Evolutionary conservation across 2,888 invertebrate species (phyloP).

Genomic region (Clistopyga incitator): DNA sequence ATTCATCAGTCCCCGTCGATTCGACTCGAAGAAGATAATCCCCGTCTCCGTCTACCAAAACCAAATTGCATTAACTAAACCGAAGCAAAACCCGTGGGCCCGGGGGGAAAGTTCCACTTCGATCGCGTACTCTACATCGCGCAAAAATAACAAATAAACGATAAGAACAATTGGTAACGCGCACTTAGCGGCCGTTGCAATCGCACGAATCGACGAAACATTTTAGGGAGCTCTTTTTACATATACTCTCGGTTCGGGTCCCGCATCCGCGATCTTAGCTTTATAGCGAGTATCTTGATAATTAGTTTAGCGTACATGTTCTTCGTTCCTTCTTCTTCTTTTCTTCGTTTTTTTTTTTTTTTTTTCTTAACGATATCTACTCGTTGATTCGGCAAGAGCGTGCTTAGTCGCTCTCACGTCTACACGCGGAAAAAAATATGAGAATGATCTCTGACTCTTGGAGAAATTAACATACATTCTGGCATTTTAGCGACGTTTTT

Average conservation of each 20-base stretch:
- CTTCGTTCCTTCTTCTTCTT: constrained; percentile 52
- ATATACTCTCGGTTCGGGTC: constrained; percentile 7
- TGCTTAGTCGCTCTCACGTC: constrained; percentile 4
- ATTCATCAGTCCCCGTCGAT: constrained; percentile 47
- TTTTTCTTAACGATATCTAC: constrained; percentile 13
- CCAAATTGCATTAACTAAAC: background rate
- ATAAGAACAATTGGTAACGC: background rate
- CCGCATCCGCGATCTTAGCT: constrained; percentile 12
- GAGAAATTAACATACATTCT: too few species aligned
- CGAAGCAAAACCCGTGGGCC: background rate
- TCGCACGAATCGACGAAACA: constrained; percentile 12
- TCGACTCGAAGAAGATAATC: constrained; percentile 22
- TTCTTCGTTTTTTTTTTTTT: constrained; percentile 31
- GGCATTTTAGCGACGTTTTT: too few species aligned
- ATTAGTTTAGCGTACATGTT: constrained; percentile 25
- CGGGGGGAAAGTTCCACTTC: background rate
- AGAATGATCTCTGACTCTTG: too few species aligned
- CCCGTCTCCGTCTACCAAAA: constrained; percentile 37
- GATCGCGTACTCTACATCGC: background rate
- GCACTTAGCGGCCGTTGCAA: background rate
- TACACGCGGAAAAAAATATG: background rate
- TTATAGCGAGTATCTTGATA: constrained; percentile 13
- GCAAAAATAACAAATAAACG: too few species aligned
- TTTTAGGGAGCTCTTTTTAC: constrained; percentile 10
- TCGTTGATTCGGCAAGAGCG: background rate